Evolutionary conservation across 1,140 invertebrate species (phyloP).

Genomic region (Phthorimaea operculella): DNA sequence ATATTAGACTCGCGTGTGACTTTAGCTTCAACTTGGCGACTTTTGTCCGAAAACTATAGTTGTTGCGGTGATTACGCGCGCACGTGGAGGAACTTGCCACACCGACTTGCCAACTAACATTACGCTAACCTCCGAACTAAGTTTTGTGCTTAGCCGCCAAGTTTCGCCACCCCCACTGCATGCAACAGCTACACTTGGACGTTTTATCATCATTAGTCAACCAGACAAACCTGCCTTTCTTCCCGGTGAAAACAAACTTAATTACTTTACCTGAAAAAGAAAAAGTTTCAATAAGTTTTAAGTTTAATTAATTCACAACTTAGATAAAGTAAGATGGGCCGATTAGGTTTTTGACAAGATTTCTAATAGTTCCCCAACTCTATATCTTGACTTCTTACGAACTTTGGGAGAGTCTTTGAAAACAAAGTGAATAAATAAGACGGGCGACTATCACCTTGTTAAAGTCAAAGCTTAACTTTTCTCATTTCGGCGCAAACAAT

Average conservation of each 20-base stretch:
- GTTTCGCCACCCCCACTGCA: neutral
- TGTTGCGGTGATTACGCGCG: conserved; percentile 11
- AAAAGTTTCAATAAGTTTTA: too few relatives aligned
- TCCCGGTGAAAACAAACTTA: too few relatives aligned
- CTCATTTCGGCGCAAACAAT: conserved; percentile 10
- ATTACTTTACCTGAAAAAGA: too few relatives aligned
- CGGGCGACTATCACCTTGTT: neutral
- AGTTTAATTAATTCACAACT: too few relatives aligned
- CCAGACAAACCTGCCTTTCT: too few relatives aligned
- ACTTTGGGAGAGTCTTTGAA: too few relatives aligned
- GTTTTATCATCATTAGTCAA: neutral
- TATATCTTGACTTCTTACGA: too few relatives aligned
- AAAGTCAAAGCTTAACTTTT: neutral
- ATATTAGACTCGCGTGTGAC: neutral
- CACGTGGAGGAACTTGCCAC: conserved; percentile 11
- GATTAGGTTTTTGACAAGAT: too few relatives aligned
- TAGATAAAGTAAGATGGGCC: too few relatives aligned
- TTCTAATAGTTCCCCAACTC: too few relatives aligned
- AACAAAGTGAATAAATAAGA: too few relatives aligned
- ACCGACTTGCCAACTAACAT: conserved; percentile 16
- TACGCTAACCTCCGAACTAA: conserved; percentile 8
- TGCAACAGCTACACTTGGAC: neutral
- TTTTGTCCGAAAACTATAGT: neutral
- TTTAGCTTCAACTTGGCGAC: neutral
- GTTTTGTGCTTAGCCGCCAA: conserved; percentile 7